Evolutionary conservation across 2,888 invertebrate species (phyloP).

Genomic region (Cryptophagus acutangulus): DNA sequence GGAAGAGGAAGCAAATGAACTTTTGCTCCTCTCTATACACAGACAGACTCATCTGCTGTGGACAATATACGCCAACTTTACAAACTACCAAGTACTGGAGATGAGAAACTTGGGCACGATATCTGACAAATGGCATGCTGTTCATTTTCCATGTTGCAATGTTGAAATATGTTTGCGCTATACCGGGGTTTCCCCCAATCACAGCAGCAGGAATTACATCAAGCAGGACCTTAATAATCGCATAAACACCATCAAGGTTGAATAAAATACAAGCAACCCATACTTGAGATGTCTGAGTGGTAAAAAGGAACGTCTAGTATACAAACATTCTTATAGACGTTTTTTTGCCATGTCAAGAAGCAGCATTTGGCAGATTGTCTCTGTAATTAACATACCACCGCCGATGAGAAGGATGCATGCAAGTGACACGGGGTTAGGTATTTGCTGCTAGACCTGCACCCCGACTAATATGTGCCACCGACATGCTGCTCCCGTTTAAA

Average conservation of each 20-base stretch:
- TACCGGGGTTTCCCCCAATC: background rate
- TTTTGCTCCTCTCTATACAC: slow-evolving; percentile 1
- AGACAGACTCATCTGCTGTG: slow-evolving; percentile 9
- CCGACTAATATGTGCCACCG: slow-evolving; percentile 30
- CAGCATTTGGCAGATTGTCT: background rate
- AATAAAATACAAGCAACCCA: too few relatives aligned
- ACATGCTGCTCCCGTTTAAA: slow-evolving; percentile 28
- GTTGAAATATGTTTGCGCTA: background rate
- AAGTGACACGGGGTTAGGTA: slow-evolving; percentile 33
- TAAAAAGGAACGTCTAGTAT: too few relatives aligned
- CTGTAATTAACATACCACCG: slow-evolving; percentile 25
- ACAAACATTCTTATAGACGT: too few relatives aligned
- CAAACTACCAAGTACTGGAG: slow-evolving; percentile 12
- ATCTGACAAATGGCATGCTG: slow-evolving; percentile 13
- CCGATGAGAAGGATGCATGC: slow-evolving; percentile 22
- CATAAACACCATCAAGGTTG: too few relatives aligned
- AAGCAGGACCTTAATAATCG: too few relatives aligned
- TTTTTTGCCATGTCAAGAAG: background rate
- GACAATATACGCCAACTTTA: slow-evolving; percentile 9
- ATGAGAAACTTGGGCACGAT: slow-evolving; percentile 11
- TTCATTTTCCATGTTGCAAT: too few relatives aligned
- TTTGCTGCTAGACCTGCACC: slow-evolving; percentile 28
- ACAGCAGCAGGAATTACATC: too few relatives aligned
- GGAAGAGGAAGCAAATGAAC: too few relatives aligned
- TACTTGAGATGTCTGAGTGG: too few relatives aligned